Percentiles rank a stretch among this genome's conserved stretches.
phyloP scores from a whole-genome alignment of 2,113 vertebrate species.

The Leucosticte australis region DNA sequence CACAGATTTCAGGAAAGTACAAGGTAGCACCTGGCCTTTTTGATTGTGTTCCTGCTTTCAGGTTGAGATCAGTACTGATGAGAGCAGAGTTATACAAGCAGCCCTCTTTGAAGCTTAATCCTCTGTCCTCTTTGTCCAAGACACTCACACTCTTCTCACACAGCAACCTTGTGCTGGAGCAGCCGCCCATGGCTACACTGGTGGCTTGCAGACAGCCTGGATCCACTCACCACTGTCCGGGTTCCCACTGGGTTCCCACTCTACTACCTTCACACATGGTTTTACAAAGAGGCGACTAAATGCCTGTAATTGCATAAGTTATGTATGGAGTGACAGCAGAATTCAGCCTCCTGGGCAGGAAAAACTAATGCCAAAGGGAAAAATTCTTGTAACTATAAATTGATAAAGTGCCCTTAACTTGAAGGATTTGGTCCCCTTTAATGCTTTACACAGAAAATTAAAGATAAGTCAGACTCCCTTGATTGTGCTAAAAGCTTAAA shows the following conservation, averaged over 20 bases:
- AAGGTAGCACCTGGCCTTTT: neutral
- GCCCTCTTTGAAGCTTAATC: neutral
- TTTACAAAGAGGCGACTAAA: neutral
- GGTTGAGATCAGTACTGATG: neutral
- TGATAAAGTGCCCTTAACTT: neutral
- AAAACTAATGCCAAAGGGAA: neutral
- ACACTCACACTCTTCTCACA: neutral
- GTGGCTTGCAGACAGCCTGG: neutral
- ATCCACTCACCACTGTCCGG: fast-evolving
- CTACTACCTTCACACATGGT: fast-evolving
- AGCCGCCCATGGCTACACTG: neutral
- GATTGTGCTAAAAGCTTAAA: slow-evolving; percentile 31
- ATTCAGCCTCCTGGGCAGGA: neutral
- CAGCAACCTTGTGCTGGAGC: fast-evolving
- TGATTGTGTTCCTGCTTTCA: neutral
- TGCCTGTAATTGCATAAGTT: neutral
- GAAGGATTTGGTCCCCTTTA: neutral
- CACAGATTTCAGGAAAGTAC: neutral
- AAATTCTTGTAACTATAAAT: neutral
- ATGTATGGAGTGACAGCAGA: neutral
- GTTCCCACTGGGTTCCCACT: neutral
- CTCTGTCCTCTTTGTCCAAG: neutral
- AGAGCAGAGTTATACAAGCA: neutral
- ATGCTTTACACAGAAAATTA: neutral
- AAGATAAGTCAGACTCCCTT: neutral